Percentiles rank a stretch among this genome's conserved stretches.
These are phyloP conservation scores for Merodon equestris DNA, from an alignment of 2,888 invertebrate genomes.

Conservation along the genomic window DNA sequence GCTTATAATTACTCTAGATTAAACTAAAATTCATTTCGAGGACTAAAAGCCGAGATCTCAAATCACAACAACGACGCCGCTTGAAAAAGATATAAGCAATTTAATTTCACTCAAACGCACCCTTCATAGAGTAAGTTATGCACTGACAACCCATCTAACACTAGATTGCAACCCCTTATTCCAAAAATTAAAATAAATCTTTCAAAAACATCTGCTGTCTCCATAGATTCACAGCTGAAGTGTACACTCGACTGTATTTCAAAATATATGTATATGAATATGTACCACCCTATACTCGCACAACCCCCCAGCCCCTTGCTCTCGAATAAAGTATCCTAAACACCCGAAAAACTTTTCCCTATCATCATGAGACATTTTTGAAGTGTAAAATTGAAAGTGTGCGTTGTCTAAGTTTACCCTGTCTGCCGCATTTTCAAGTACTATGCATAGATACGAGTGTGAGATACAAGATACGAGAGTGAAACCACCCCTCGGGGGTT, in stretches of 20 bases:
- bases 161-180: conserved; percentile 52
- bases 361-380: conserved; percentile 24
- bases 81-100: conserved; percentile 46
- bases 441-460: too few relatives aligned
- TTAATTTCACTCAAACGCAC: conserved; percentile 32
- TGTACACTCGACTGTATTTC: neutral
- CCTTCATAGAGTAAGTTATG: too few relatives aligned
- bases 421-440: conserved; percentile 1
- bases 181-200: conserved; percentile 60
- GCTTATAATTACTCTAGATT: neutral
- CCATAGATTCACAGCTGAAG: conserved; percentile 46
- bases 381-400: conserved; percentile 60
- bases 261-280: neutral
- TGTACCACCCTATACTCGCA: conserved; percentile 6
- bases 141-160: conserved; percentile 32
- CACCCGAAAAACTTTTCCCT: conserved; percentile 20
- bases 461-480: neutral
- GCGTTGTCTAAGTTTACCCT: conserved; percentile 26
- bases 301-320: neutral
- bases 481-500: conserved; percentile 29
- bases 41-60: conserved; percentile 15
- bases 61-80: conserved; percentile 16
- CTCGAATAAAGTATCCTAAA: conserved; percentile 22
- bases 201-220: conserved; percentile 67
- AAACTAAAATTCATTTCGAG: neutral